Percentiles rank a stretch among this genome's conserved stretches.
Conservation (phyloP, 2,797 vertebrate species). For the Pempheris klunzingeri region DNA sequence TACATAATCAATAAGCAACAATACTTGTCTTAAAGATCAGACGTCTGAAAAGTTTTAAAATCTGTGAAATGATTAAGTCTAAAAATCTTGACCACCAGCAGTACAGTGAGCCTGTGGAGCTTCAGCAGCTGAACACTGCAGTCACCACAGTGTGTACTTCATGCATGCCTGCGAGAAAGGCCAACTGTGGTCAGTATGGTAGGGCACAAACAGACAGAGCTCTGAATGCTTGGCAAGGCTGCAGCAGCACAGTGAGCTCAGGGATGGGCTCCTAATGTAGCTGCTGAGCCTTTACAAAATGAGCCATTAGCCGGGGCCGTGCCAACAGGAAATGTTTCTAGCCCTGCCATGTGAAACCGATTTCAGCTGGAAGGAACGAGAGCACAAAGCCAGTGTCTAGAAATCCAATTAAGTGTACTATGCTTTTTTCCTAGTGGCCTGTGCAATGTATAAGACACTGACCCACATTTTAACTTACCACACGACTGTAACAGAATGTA, state of each 20-base stretch:
- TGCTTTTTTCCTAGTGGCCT: slow-evolving; percentile 61
- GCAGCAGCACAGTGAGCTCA: slow-evolving; percentile 56
- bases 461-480: slow-evolving; percentile 74
- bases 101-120: slow-evolving; percentile 9
- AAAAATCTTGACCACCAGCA: slow-evolving; percentile 13
- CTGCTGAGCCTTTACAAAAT: slow-evolving; percentile 74
- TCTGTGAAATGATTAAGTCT: neutral
- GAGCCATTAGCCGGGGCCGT: slow-evolving; percentile 65
- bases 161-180: slow-evolving; percentile 40
- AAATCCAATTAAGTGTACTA: slow-evolving; percentile 83
- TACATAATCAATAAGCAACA: neutral
- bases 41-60: neutral
- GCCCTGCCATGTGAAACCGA: slow-evolving; percentile 81
- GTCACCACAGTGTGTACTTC: slow-evolving; percentile 27
- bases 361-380: slow-evolving; percentile 77
- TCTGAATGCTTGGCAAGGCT: slow-evolving; percentile 54
- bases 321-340: slow-evolving; percentile 85
- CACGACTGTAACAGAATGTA: slow-evolving; percentile 64
- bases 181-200: slow-evolving; percentile 53
- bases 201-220: slow-evolving; percentile 40
- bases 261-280: slow-evolving; percentile 61
- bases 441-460: slow-evolving; percentile 58
- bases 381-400: slow-evolving; percentile 77
- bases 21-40: neutral
- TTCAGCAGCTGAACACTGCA: slow-evolving; percentile 24